These are phyloP conservation scores for Crossaster papposus DNA, from an alignment of 53 echinoderm and acorn worm genomes.

Conservation along the genomic window DNA sequence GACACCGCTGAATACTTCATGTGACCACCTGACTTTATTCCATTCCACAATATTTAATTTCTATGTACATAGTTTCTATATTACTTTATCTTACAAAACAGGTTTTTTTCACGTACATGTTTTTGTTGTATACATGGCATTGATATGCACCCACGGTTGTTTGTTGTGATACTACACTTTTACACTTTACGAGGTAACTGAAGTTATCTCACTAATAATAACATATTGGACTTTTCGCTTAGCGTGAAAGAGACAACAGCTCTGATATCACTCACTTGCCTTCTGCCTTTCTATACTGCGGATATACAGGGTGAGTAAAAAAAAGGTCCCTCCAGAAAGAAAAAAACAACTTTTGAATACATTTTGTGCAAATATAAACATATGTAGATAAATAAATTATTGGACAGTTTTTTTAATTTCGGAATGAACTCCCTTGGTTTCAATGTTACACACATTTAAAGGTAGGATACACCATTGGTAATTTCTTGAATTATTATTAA, in stretches of 20 bases:
- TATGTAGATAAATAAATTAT: too few species aligned
- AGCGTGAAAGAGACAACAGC: background rate
- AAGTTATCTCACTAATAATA: background rate
- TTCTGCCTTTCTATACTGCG: too few species aligned
- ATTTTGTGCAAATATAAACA: too few species aligned
- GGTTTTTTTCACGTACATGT: background rate
- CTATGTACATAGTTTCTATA: background rate
- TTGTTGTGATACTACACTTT: background rate
- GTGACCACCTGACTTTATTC: background rate
- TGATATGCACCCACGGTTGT: background rate
- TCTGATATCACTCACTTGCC: too few species aligned
- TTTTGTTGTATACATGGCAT: background rate
- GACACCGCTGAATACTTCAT: background rate
- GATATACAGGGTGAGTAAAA: too few species aligned
- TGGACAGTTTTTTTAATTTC: too few species aligned
- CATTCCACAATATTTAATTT: background rate
- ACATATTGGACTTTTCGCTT: background rate
- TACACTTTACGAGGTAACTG: background rate
- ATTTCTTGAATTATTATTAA: too few species aligned
- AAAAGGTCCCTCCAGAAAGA: too few species aligned
- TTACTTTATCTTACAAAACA: slow-evolving; percentile 1
- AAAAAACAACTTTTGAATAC: too few species aligned
- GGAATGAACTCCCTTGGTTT: too few species aligned
- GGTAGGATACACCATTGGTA: too few species aligned
- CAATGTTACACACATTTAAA: too few species aligned